These are phyloP conservation scores for Sebastes cheni DNA, from an alignment of 2,797 vertebrate species.

Conservation along the genomic window DNA sequence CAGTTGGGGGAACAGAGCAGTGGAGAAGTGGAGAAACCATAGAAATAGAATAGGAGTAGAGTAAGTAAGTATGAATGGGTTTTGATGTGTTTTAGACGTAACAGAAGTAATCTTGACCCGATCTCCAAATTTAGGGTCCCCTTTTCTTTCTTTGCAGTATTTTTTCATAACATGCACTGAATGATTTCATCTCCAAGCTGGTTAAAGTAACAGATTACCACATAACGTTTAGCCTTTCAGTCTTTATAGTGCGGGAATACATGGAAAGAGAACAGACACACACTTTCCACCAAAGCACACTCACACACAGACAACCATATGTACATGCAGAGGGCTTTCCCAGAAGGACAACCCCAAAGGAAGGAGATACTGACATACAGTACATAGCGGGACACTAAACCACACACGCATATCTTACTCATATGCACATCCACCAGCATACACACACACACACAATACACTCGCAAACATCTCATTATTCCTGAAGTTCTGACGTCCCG, in stretches of 20 bases:
- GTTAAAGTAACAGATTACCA: neutral
- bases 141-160: neutral
- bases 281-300: neutral
- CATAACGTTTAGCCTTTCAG: neutral
- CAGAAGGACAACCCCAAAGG: neutral
- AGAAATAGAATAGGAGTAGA: too few species aligned
- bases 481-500: slow-evolving; percentile 5
- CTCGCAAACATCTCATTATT: slow-evolving; percentile 16
- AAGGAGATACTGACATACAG: slow-evolving; percentile 3
- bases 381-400: neutral
- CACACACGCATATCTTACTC: neutral
- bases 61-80: neutral
- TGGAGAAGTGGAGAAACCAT: too few species aligned
- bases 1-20: too few species aligned
- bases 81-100: neutral
- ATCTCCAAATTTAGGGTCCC: neutral
- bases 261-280: neutral
- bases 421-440: neutral
- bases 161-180: neutral
- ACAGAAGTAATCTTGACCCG: neutral
- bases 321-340: neutral
- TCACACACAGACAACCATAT: neutral
- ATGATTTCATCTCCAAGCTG: slow-evolving; percentile 10
- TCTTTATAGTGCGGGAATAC: neutral
- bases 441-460: neutral